Base-by-base conservation (phyloP, 2,113 vertebrate species). In the Cranoglanis bouderius region DNA sequence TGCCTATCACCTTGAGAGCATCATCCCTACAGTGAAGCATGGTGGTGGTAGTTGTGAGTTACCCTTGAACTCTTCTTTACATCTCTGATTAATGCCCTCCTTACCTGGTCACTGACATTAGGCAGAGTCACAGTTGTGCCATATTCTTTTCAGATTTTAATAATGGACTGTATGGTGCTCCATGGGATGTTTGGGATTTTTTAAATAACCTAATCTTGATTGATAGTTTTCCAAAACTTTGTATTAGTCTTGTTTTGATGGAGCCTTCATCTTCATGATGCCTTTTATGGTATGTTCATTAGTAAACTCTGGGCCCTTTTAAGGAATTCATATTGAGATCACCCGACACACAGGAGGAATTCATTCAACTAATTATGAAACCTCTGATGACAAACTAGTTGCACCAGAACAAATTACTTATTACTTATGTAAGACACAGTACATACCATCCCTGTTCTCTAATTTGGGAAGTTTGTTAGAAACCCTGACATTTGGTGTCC, bases 401-500 rank as follows among this genome's bases (percentile, higher is more conserved):
- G 4, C 4, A 67, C 63, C 63, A 14, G 9, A 38, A 38, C 16
- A 12, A 38, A 38, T 72, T 9, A 49, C 46, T 49, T 21, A 59
- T 24, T 59, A 7, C 6, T n/a, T 32, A 16, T 32, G 46, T 1
- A 32, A 53, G 6, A 49, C n/a, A 19, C 49, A 6, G 29, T 29
- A 78, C 26, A 80, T 7, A n/a, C 29, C 4, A 6, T 35, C 6
- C 53, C 19, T 61, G 6, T 6, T 59, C 0, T 13, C 35, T 83
- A 24, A 61, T 29, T 59, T n/a, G 26, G 53, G 10, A 5, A 35
- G 32, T 35, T 24, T 82, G 29, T 32, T 40, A n/a, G 46, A 49
- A 67, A 85, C 6, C 51, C 14, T 82, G 35, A 40, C 4, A 19
- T 51, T 7, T 55, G 5, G 29, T 72, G 7, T 85, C 90, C 90